phyloP scores from a whole-genome alignment of 2,888 invertebrate genomes.

The Acanthopleura granulata region DNA sequence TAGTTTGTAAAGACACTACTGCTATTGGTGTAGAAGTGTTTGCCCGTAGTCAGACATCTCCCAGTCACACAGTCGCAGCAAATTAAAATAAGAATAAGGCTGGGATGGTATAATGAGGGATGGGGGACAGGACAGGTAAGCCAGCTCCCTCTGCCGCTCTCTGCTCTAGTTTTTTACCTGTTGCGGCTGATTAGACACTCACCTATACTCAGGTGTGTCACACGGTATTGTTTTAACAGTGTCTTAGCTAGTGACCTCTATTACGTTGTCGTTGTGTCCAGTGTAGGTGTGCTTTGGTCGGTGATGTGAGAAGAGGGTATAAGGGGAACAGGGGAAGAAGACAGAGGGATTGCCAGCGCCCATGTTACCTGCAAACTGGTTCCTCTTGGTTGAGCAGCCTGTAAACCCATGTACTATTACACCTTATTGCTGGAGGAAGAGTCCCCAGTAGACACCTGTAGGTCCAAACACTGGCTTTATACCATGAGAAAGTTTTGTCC shows the following conservation, averaged over 20 bases:
- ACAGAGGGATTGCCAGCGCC: too few species aligned
- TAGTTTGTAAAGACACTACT: conserved; percentile 27
- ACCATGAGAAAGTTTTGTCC: conserved; percentile 19
- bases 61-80: conserved; percentile 34
- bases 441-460: neutral
- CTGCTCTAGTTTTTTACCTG: conserved; percentile 6
- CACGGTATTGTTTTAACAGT: too few species aligned
- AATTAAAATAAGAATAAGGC: conserved; percentile 53
- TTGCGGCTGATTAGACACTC: neutral
- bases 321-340: too few species aligned
- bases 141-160: neutral
- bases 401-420: too few species aligned
- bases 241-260: too few species aligned
- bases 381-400: too few species aligned
- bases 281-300: too few species aligned
- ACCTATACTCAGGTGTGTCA: neutral
- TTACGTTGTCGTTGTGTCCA: too few species aligned
- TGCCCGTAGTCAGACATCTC: conserved; percentile 14
- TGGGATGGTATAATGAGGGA: conserved; percentile 46
- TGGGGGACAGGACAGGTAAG: conserved; percentile 20
- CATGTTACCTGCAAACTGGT: too few species aligned
- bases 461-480: neutral
- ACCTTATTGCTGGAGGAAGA: too few species aligned
- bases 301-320: too few species aligned
- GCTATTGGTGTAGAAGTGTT: conserved; percentile 53